These are phyloP conservation scores for Adoxophyes honmai DNA, from an alignment of 1,140 invertebrate species.

Conservation along the genomic window DNA sequence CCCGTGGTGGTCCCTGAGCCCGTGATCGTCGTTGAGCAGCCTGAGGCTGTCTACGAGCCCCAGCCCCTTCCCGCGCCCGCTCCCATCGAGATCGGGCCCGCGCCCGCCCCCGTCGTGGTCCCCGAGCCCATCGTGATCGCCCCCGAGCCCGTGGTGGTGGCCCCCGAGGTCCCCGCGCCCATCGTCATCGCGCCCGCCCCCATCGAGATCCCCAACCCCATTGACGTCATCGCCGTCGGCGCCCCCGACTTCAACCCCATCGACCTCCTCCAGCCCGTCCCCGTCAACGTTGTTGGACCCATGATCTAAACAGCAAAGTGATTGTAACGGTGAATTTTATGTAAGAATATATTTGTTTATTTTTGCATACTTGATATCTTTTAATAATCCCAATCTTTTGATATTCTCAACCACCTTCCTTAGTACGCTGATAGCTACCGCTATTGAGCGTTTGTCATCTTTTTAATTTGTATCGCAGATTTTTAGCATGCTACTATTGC, in stretches of 20 bases:
- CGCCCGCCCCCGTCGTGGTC: conserved; percentile 13
- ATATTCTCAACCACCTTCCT: too few relatives aligned
- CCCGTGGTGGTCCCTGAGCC: conserved; percentile 18
- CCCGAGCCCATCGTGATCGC: conserved; percentile 15
- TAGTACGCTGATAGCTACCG: too few relatives aligned
- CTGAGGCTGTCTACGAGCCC: too few relatives aligned
- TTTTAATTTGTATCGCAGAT: too few relatives aligned
- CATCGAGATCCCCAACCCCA: conserved; percentile 21
- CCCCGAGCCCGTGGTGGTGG: not conserved
- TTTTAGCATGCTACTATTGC: too few relatives aligned
- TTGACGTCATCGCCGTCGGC: conserved; percentile 37
- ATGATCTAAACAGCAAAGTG: conserved; percentile 19
- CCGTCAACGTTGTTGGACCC: conserved; percentile 14
- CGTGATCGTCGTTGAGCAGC: conserved; percentile 5
- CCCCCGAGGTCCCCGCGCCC: conserved; percentile 13
- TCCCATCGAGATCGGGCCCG: conserved; percentile 12
- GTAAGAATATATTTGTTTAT: conserved; percentile 3
- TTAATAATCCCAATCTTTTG: too few relatives aligned
- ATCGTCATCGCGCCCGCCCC: conserved; percentile 22
- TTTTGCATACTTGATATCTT: not conserved
- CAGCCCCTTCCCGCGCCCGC: conserved; percentile 18
- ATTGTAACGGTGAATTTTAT: not conserved
- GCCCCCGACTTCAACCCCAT: conserved; percentile 18
- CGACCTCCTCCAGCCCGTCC: conserved; percentile 28
- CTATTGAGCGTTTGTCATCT: too few relatives aligned